Percentiles rank a stretch among this genome's conserved stretches.
These are phyloP conservation scores for Aramus guarauna DNA, from an alignment of 2,113 vertebrate genomes.

Conservation along the genomic window DNA sequence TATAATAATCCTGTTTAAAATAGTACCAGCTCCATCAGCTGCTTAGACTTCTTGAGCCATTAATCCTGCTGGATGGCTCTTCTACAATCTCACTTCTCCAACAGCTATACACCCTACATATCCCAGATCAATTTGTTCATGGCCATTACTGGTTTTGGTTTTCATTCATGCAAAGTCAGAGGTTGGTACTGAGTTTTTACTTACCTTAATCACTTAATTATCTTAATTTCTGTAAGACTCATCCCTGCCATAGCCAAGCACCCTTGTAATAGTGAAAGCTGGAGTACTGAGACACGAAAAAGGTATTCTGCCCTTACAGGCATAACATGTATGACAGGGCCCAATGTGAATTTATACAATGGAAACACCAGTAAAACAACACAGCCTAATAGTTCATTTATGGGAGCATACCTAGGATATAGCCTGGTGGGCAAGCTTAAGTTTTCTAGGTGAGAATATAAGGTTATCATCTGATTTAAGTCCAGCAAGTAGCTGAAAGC, in stretches of 20 bases:
- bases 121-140: background rate
- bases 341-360: background rate
- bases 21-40: background rate
- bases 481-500: background rate
- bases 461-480: background rate
- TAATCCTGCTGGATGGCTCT: background rate
- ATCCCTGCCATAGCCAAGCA: background rate
- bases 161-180: background rate
- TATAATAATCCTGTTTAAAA: background rate
- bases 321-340: background rate
- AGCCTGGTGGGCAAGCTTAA: background rate
- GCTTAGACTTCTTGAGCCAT: background rate
- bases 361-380: background rate
- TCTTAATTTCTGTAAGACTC: background rate
- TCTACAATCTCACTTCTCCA: background rate
- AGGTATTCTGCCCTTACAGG: background rate
- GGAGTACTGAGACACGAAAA: background rate
- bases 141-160: background rate
- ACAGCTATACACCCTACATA: background rate
- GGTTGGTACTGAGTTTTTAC: background rate
- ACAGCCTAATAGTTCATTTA: background rate
- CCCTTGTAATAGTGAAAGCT: background rate
- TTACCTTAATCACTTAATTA: conserved; percentile 25
- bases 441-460: background rate
- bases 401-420: background rate